A percentile compares a stretch with the other conserved stretches of the same genome.
Evolutionary conservation across 2,888 invertebrate genomes (phyloP).

Genomic region (Chymomyza amoena): DNA sequence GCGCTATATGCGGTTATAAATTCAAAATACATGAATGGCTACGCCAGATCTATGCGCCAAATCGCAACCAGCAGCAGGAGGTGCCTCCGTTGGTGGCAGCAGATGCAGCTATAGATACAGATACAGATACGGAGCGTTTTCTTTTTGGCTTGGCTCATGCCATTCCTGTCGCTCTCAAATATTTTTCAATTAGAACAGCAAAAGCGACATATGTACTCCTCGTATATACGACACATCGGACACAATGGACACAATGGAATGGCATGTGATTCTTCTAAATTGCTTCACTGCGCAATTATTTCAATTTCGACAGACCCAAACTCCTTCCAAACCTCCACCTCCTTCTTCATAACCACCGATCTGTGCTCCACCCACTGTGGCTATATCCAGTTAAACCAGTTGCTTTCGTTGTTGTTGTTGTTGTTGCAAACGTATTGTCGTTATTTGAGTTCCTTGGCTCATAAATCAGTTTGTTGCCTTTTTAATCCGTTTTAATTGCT

Average conservation of each 20-base stretch:
- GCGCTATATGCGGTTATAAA: slow-evolving; percentile 71
- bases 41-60: slow-evolving; percentile 67
- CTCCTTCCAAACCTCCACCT: slow-evolving; percentile 27
- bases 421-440: slow-evolving; percentile 58
- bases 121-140: slow-evolving; percentile 32
- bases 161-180: slow-evolving; percentile 16
- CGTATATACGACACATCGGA: slow-evolving; percentile 30
- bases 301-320: slow-evolving; percentile 68
- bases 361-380: slow-evolving; percentile 1
- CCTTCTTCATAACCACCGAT: slow-evolving; percentile 14
- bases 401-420: background rate
- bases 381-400: background rate
- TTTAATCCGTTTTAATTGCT: slow-evolving; percentile 74
- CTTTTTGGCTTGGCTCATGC: slow-evolving; percentile 38
- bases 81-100: background rate
- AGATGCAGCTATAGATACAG: slow-evolving; percentile 2
- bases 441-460: slow-evolving; percentile 74
- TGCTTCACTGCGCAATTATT: slow-evolving; percentile 77
- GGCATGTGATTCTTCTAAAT: slow-evolving; percentile 76
- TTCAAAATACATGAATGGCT: slow-evolving; percentile 68
- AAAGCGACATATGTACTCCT: background rate
- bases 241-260: slow-evolving; percentile 36
- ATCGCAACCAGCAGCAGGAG: slow-evolving; percentile 47
- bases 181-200: slow-evolving; percentile 62
- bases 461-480: slow-evolving; percentile 76